phyloP scores from a whole-genome alignment of 1,140 invertebrate species.

The Thalassaphorura encarpata region DNA sequence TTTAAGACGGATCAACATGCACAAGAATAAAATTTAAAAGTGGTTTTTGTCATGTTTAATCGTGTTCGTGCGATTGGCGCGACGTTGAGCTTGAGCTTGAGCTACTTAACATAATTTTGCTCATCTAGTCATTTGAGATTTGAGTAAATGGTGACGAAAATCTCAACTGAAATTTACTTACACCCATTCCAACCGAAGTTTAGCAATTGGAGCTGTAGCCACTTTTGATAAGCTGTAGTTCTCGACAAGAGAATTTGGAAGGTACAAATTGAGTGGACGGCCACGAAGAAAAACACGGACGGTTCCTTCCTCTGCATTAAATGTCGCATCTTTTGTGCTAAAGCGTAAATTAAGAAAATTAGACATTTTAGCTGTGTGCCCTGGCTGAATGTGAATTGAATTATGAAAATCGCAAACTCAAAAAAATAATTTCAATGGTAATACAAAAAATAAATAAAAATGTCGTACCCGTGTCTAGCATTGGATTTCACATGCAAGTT shows the following conservation, averaged over 20 bases:
- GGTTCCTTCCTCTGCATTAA: constrained; percentile 67
- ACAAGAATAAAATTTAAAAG: too few species aligned
- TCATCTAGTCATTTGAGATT: too few species aligned
- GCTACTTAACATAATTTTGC: too few species aligned
- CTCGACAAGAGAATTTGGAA: constrained; percentile 53
- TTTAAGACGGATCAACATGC: too few species aligned
- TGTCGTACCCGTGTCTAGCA: constrained; percentile 36
- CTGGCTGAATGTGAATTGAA: not conserved
- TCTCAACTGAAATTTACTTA: constrained; percentile 42
- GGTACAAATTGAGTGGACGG: constrained; percentile 63
- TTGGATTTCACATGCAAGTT: constrained; percentile 36
- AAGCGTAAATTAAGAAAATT: constrained; percentile 14
- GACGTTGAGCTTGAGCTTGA: too few species aligned
- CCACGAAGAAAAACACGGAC: constrained; percentile 75
- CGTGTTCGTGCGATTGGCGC: too few species aligned
- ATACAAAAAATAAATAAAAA: constrained; percentile 16
- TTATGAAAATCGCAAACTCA: not conserved
- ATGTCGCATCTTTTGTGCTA: constrained; percentile 60
- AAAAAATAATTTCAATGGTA: constrained; percentile 1
- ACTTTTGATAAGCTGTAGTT: constrained; percentile 67
- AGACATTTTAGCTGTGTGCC: not conserved
- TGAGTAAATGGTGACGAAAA: too few species aligned
- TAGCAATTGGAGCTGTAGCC: constrained; percentile 61
- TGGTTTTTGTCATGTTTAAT: too few species aligned
- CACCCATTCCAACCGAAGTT: constrained; percentile 84